A percentile compares a stretch with the other conserved stretches of the same genome.
These are phyloP conservation scores for Tachina lurida DNA, from an alignment of 2,888 invertebrate genomes.

Conservation along the genomic window DNA sequence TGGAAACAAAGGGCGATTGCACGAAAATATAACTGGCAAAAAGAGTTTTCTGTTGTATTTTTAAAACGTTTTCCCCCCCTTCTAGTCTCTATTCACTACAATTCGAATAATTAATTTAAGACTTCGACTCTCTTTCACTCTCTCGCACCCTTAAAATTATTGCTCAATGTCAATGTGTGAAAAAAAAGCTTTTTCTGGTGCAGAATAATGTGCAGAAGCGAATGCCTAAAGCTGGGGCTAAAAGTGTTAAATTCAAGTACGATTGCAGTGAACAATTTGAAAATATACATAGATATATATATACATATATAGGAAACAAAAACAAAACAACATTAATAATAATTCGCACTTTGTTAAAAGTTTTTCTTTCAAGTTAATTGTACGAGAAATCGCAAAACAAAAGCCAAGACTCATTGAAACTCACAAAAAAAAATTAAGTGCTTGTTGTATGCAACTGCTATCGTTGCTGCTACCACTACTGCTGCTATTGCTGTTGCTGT, in stretches of 20 bases:
- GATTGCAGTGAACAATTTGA: conserved; percentile 52
- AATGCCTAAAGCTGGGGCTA: conserved; percentile 36
- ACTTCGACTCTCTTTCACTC: conserved; percentile 15
- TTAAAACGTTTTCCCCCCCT: too few species aligned
- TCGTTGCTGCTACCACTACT: conserved; percentile 2
- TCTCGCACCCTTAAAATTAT: conserved; percentile 10
- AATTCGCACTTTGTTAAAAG: conserved; percentile 73
- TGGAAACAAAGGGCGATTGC: too few species aligned
- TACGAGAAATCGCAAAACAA: conserved; percentile 71
- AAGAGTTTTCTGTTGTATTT: too few species aligned
- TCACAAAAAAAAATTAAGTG: conserved; percentile 68
- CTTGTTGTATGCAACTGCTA: conserved; percentile 46
- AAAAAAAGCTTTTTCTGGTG: conserved; percentile 31
- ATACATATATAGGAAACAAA: conserved; percentile 24
- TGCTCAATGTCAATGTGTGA: conserved; percentile 37
- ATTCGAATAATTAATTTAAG: background rate
- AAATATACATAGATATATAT: too few species aligned
- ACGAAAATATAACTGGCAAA: too few species aligned
- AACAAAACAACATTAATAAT: conserved; percentile 64
- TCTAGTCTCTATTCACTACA: too few species aligned
- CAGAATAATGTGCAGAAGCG: background rate
- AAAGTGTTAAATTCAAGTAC: conserved; percentile 53
- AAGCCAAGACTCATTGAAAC: conserved; percentile 71
- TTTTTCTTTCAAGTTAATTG: conserved; percentile 73
- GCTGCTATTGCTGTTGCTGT: background rate